These are phyloP conservation scores for Procambarus virginalis DNA, from an alignment of 1,140 invertebrate genomes.

Conservation along the genomic window DNA sequence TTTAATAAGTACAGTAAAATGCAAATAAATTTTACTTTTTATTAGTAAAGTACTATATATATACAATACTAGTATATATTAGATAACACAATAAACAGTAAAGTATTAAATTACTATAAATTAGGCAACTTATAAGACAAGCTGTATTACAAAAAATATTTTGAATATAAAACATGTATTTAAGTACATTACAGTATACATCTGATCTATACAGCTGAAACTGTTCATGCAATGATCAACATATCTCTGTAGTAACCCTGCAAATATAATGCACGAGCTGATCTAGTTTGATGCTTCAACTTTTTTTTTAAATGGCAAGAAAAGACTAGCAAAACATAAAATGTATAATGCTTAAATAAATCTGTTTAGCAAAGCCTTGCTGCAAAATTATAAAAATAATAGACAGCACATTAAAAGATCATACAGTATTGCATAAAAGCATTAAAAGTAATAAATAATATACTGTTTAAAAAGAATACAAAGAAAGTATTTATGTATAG, in stretches of 20 bases:
- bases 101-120: background rate
- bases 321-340: background rate
- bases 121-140: background rate
- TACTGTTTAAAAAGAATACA: too few species aligned
- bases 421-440: too few species aligned
- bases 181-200: background rate
- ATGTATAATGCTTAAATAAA: background rate
- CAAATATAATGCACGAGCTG: background rate
- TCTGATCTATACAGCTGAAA: background rate
- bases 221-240: background rate
- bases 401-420: too few species aligned
- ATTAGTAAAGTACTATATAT: background rate
- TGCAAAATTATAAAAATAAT: too few species aligned
- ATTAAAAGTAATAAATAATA: too few species aligned
- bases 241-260: background rate
- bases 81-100: background rate
- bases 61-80: background rate
- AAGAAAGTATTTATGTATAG: too few species aligned
- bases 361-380: too few species aligned
- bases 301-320: background rate
- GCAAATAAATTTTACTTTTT: background rate
- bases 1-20: background rate
- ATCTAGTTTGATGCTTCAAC: background rate
- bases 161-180: background rate
- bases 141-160: background rate